Evolutionary conservation across 1,140 invertebrate genomes (phyloP), one percentile per base, ranked within the genome.

Genomic region (Calliphora vicina): DNA sequence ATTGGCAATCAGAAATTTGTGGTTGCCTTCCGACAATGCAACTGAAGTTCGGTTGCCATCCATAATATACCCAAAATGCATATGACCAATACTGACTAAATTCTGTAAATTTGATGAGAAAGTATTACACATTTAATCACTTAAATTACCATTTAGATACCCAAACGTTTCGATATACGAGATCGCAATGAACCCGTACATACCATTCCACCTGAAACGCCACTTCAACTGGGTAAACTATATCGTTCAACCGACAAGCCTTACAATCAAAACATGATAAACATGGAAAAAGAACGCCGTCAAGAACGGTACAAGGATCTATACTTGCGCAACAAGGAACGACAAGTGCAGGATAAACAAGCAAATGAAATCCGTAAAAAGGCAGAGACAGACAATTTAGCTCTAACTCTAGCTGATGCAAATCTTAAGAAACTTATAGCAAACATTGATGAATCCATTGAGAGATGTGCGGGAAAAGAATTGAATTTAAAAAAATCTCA

Each of bases 221-320:
- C 83, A 5, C 23, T 45, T 4, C 25, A 76, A 17, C 72, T 88
- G 0, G 86, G 84, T 0, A 82, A 87, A 25, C 80, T 90, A 0
- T 88, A 84, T 43, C 86, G 89, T n/a, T 81, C 87, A 5, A 82
- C 80, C 0, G 85, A 86, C 9, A 90, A 90, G 81, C 86, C 87
- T 8, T 43, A 42, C 2, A 89, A 86, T 78, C 86, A 85, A 17
- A 12, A 80, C 2, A 85, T 84, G 29, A 87, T 90, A 35, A 83
- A 83, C 2, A 78, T 83, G 12, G 89, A 90, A 84, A 27, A 81
- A 0, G 45, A 50, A 15, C 78, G 85, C 0, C 87, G 89, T 0
- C 85, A 82, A 12, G 86, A 84, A 0, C 88, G 89, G 15, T 90
- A 90, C 73, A 88, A 88, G 78, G 83, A 88, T 10, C 85, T 90